phyloP scores from a whole-genome alignment of 2,888 invertebrate genomes.

The Cheiracanthium punctorium region DNA sequence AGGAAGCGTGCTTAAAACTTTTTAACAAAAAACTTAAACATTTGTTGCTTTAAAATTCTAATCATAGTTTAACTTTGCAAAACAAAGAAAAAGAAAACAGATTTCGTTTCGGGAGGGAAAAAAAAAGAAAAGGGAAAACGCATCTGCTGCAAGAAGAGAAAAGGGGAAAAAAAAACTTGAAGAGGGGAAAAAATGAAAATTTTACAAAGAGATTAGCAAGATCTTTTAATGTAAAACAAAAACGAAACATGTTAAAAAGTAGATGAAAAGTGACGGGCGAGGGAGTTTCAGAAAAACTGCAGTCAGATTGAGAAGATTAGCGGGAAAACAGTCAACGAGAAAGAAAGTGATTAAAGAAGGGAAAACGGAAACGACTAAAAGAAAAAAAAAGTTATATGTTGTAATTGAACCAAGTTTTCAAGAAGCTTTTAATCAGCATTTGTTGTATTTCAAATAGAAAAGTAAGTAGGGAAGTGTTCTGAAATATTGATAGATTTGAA shows the following conservation, averaged over 20 bases:
- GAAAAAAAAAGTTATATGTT: too few species aligned
- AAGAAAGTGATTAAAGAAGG: too few species aligned
- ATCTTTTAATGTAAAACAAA: conserved; percentile 3
- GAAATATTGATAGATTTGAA: too few species aligned
- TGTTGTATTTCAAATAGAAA: too few species aligned
- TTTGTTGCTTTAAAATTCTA: background rate
- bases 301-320: too few species aligned
- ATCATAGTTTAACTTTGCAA: background rate
- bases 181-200: background rate
- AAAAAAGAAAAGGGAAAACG: background rate
- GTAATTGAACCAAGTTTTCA: too few species aligned
- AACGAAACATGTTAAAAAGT: background rate
- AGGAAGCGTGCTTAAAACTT: too few species aligned
- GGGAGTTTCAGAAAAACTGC: too few species aligned
- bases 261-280: background rate
- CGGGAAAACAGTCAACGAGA: too few species aligned
- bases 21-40: background rate
- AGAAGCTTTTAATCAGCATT: too few species aligned
- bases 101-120: background rate
- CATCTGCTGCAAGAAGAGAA: background rate
- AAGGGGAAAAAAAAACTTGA: background rate
- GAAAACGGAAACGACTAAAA: too few species aligned
- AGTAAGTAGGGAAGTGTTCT: too few species aligned
- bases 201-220: background rate
- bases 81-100: background rate